phyloP scores from a whole-genome alignment of 1,140 invertebrate species.

The Bombus huntii region DNA sequence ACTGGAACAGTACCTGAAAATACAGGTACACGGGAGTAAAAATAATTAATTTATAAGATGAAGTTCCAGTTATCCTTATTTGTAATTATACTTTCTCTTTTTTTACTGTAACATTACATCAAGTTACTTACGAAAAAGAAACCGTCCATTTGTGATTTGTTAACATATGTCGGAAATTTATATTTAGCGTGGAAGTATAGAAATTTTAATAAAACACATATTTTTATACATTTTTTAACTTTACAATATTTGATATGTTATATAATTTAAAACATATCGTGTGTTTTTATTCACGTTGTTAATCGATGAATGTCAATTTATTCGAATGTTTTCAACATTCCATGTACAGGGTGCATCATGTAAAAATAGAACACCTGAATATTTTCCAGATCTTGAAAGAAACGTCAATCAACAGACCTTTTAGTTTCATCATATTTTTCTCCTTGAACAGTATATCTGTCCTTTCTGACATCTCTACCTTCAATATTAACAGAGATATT shows the following conservation, averaged over 20 bases:
- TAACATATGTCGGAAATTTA: conserved; percentile 20
- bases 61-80: conserved; percentile 10
- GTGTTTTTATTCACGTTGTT: conserved; percentile 39
- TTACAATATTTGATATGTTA: conserved; percentile 2
- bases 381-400: no score
- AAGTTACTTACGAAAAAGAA: background rate
- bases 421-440: no score
- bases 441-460: no score
- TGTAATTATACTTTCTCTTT: conserved; percentile 1
- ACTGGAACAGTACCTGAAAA: background rate
- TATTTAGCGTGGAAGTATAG: conserved; percentile 1
- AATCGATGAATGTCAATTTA: conserved; percentile 28
- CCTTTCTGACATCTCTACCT: no score
- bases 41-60: background rate
- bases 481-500: no score
- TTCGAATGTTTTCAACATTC: conserved; percentile 13
- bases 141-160: conserved; percentile 31
- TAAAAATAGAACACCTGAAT: no score
- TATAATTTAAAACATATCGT: conserved; percentile 3
- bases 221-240: conserved; percentile 33
- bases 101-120: background rate
- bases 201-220: conserved; percentile 10
- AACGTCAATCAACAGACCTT: no score
- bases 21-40: background rate
- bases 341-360: no score